Conservation (phyloP, 2,888 invertebrate species). For the Sussaba pulchella region DNA sequence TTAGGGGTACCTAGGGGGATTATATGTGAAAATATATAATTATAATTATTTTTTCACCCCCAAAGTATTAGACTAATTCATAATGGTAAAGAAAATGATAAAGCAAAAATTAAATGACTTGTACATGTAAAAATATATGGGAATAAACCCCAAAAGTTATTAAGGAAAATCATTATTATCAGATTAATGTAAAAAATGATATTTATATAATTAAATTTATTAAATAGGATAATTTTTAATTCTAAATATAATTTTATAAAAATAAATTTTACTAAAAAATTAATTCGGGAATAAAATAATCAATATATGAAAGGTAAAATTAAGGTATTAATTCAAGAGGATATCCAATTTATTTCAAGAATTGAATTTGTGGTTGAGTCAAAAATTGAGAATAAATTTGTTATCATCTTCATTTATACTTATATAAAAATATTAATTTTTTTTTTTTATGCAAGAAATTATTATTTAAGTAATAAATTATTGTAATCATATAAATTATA, state of each 20-base stretch:
- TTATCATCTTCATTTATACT: conserved; percentile 86
- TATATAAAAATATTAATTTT: conserved; percentile 70
- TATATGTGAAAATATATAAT: conserved; percentile 89
- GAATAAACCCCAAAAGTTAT: conserved; percentile 89
- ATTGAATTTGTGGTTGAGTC: conserved; percentile 86
- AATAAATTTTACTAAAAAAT: conserved; percentile 48
- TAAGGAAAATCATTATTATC: conserved; percentile 87
- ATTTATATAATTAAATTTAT: conserved; percentile 81
- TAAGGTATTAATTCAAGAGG: conserved; percentile 83
- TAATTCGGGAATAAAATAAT: conserved; percentile 83
- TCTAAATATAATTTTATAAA: conserved; percentile 84
- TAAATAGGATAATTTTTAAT: conserved; percentile 86
- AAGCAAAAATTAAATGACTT: conserved; percentile 87
- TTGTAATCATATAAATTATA: conserved; percentile 84
- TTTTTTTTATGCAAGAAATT: conserved; percentile 68
- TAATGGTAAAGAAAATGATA: conserved; percentile 86
- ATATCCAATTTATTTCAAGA: conserved; percentile 87
- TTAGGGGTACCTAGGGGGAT: conserved; percentile 89
- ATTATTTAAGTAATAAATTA: conserved; percentile 78
- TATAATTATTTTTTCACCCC: conserved; percentile 87
- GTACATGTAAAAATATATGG: conserved; percentile 90
- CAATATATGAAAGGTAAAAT: conserved; percentile 76
- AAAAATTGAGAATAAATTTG: conserved; percentile 89
- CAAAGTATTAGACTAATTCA: conserved; percentile 88
- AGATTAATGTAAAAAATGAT: conserved; percentile 86